Conservation (phyloP, 2,113 vertebrate species). For the Raphicerus campestris region DNA sequence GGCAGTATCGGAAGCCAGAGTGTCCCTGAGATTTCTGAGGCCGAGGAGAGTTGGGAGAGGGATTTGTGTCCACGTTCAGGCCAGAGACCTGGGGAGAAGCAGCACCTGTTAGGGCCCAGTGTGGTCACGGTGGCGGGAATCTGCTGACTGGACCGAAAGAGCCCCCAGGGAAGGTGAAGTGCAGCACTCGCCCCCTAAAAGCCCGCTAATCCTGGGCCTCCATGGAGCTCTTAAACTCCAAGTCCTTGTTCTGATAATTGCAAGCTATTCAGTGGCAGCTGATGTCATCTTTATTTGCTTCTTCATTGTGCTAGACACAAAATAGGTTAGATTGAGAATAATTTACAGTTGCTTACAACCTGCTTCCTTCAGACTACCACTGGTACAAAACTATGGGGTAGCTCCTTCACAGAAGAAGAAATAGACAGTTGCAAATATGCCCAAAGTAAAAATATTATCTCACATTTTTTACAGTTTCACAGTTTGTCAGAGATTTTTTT, state of each 20-base stretch:
- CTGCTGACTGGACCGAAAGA: background rate
- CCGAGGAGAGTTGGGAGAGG: background rate
- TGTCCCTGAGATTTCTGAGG: background rate
- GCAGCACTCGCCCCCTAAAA: background rate
- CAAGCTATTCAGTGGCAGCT: background rate
- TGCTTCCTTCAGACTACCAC: constrained; percentile 55
- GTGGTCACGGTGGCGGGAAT: no score
- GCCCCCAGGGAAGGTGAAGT: background rate
- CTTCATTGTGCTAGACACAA: constrained; percentile 58
- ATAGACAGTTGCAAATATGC: constrained; percentile 49
- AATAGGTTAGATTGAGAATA: constrained; percentile 62
- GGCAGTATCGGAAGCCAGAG: background rate
- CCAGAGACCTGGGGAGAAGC: background rate
- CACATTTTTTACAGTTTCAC: constrained; percentile 58
- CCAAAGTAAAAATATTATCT: constrained; percentile 51
- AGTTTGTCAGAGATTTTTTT: constrained; percentile 57
- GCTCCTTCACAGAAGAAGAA: constrained; percentile 55
- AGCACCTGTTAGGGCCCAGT: background rate
- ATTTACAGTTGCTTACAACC: constrained; percentile 62
- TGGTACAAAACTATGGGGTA: constrained; percentile 47
- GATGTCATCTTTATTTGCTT: constrained; percentile 27
- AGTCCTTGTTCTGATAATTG: background rate
- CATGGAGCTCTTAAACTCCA: background rate
- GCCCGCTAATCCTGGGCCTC: background rate
- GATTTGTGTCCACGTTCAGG: background rate